Base-by-base conservation (phyloP, 1,140 invertebrate genomes). In the Adelges cooleyi region DNA sequence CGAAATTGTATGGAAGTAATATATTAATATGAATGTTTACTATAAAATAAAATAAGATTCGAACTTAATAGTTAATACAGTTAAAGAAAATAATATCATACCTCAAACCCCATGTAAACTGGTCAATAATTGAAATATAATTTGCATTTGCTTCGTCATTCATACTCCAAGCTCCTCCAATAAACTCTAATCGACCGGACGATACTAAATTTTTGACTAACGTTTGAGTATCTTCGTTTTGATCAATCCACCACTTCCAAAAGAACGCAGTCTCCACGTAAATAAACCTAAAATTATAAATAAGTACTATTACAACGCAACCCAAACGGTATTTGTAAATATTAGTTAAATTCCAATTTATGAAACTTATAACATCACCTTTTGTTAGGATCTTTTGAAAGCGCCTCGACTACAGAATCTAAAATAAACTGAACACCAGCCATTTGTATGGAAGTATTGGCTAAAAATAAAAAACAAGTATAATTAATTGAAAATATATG, bases 181-280 rank as follows among this genome's bases (percentile, higher is more conserved):
- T 80, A 70, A 87, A 82, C 73, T 86, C 82, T 18, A 87, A 71
- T 46, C 79, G 79, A 50, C 81, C 82, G 25, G 71, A 62, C 17
- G 68, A 23, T 3, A 79, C 75, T 11, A 79, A 70, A n/a, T 68
- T 48, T 67, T 71, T 71, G 2, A 76, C 75, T 17, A 67, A 23
- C 25, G 77, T 70, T 65, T 78, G 74, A 22, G 73, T 77, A 6
- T 70, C 68, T n/a, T 81, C 77, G 62, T 77, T 69, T 65, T 83
- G 81, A 40, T 83, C 75, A 18, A 74, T 69, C 78, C 81, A 84
- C 86, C 86, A 87, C 66, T 79, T 71, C 71, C 78, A 80, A 67
- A 88, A 83, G 73, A 84, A 87, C 3, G 83, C 83, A 9, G 81
- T 80, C 71, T 87, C 85, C 23, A 84, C 84, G 70, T 84, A 84